Conservation (phyloP, 2,113 vertebrate genomes). For the Numenius arquata region DNA sequence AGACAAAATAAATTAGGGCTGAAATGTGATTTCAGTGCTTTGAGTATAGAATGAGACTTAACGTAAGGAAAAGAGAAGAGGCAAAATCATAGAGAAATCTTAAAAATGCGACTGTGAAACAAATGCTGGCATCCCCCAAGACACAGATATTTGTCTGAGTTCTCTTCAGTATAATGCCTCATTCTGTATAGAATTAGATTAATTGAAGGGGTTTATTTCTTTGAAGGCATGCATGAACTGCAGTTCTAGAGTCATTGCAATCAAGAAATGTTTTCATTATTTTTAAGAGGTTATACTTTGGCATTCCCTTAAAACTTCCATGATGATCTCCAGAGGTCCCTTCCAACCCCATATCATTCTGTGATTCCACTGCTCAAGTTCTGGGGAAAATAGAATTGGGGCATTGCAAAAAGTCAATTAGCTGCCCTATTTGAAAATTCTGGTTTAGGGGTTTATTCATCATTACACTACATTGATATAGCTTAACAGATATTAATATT, state of each 20-base stretch:
- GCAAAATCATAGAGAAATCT: background rate
- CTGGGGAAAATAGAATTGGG: background rate
- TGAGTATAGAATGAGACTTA: background rate
- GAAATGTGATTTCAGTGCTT: background rate
- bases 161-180: background rate
- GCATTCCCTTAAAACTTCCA: background rate
- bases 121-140: background rate
- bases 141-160: background rate
- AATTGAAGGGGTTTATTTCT: background rate
- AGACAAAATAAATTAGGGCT: background rate
- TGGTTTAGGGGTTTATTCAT: background rate
- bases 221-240: background rate
- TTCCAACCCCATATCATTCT: too few relatives aligned
- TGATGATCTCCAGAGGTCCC: too few relatives aligned
- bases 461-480: background rate
- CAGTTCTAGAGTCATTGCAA: background rate
- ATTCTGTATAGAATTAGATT: background rate
- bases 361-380: background rate
- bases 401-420: background rate
- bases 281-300: background rate
- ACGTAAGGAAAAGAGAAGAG: background rate
- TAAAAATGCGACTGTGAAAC: background rate
- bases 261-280: background rate
- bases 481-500: background rate
- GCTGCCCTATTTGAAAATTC: background rate